Base-by-base conservation (phyloP, 1,140 invertebrate species). In the Cyclargus thomasi region DNA sequence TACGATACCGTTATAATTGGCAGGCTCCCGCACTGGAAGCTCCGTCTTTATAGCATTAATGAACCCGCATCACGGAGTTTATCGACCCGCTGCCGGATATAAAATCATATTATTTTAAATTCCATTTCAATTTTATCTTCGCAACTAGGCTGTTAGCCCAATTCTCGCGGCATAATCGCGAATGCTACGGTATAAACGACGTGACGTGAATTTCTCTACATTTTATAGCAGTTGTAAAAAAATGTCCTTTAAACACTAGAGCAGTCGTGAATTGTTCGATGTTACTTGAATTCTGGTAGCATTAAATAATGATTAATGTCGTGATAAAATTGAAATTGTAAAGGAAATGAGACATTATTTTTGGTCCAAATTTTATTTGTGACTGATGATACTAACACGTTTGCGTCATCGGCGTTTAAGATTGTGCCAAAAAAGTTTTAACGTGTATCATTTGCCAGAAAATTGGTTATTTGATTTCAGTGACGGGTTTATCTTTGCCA, bases 1-100 rank as follows among this genome's bases (percentile, higher is more conserved):
- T 73, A 65, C 55, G 67, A 65, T 81, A 72, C 79, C 74, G 79
- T 79, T 81, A 78, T 79, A 81, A 81, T 78, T 75, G 77, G 73
- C 73, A 74, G 67, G 71, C 79, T 74, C 77, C 73, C 70, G 74
- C 71, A 68, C 71, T 74, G 80, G 73, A 59, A 72, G 74, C 72
- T 70, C 67, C 73, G 76, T 76, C 79, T 78, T 81, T 79, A 76
- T 79, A 82, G 81, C 79, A 85, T 82, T 83, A 86, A 84, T 83
- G 82, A 81, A 79, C 78, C 78, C 79, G 81, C 80, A 85, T 83
- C 73, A 78, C 73, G 71, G 76, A 74, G 78, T 76, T 86, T 82
- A 80, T 80, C 77, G 81, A 63, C 76, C 83, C 74, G 74, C 62
- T 55, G 59, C 18, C 53, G 53, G 53, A 20, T 55, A 55, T 20